Evolutionary conservation across 1,140 invertebrate species (phyloP), one percentile per base, ranked within the genome.

Genomic region (Drosophila seguyi): DNA sequence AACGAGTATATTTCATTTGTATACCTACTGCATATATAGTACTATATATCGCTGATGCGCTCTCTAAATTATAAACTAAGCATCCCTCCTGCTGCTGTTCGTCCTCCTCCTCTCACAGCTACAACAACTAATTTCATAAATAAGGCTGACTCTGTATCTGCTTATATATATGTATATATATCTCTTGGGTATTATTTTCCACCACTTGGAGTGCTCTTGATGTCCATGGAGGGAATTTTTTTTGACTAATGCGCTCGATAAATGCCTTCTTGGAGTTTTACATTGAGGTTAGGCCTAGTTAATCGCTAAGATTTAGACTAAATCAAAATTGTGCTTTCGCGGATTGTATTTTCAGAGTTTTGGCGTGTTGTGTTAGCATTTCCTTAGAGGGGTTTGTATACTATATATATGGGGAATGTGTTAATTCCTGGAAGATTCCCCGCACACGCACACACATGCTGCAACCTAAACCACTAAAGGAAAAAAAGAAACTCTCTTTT

Each of bases 271-370:
- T 58, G 66, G 66, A 72, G 44, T 72, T 39, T 55, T 71, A 71
- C 68, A 77, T 34, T 45, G 60, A 61, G 57, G 56, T 69, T 83
- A 80, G 63, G 76, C 84, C 84, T 90, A 87, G 76, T 83, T 88
- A 72, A 67, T 66, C 52, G 72, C 84, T 88, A 88, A 68, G 55
- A 82, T 75, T 72, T 69, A 75, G 63, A 81, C 84, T 88, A 90
- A 88, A 88, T 90, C 79, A 90, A 88, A 90, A 88, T 88, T 88
- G 84, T 88, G 84, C 84, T 81, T 72, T 80, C 84, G 84, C 84
- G 85, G 84, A 88, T 88, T 88, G 76, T 66, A 67, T 77, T 80
- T 74, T 65, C 45, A 81, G 65, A 58, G 58, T 72, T 75, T 75
- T 81, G 81, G 81, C 77, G 76, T 83, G 81, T 80, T 47, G 66